Base-by-base conservation (phyloP, 2,888 invertebrate species). In the Meiosimyza decipiens region DNA sequence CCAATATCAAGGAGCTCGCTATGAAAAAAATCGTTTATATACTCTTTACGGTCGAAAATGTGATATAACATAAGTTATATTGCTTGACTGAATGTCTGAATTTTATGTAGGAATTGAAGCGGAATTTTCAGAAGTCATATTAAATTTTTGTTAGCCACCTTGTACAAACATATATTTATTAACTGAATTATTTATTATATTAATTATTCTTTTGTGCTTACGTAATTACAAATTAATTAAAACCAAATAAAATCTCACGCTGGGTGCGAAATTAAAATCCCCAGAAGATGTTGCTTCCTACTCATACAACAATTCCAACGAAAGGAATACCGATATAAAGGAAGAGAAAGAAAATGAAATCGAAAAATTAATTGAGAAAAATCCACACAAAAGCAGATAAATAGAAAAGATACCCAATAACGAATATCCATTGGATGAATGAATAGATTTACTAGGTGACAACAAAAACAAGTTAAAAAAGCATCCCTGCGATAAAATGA, bases 351-450 rank as follows among this genome's bases (percentile, higher is more conserved):
- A 57, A 72, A 68, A 49, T 51, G 47, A 73, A 73, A 40, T 40
- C 40, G 40, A 40, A 40, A 40, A 40, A 40, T 40, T 40, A 40
- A 40, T 9, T 40, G 40, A 40, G 40, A 40, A 22, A 47, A 63
- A 49, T 13, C 65, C 28, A 64, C 54, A 72, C 40, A 71, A 50
- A 54, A 82, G 69, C 71, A 73, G 74, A 77, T 66, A 77, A 75
- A 77, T 77, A 78, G 72, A 74, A 73, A 63, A 76, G 73, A 74
- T 73, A 74, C 81, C 82, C 82, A 84, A 82, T 82, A 85, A 85
- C 83, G 83, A 83, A 85, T 83, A 76, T 76, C 65, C 67, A 75
- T 47, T 54, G 84, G 80, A 81, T 82, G 82, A 40, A 40, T 40
- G 40, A 83, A 83, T 80, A 83, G 72, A 79, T 75, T 77, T 76